Evolutionary conservation across 2,113 vertebrate species (phyloP).

Genomic region (Eleginops maclovinus): DNA sequence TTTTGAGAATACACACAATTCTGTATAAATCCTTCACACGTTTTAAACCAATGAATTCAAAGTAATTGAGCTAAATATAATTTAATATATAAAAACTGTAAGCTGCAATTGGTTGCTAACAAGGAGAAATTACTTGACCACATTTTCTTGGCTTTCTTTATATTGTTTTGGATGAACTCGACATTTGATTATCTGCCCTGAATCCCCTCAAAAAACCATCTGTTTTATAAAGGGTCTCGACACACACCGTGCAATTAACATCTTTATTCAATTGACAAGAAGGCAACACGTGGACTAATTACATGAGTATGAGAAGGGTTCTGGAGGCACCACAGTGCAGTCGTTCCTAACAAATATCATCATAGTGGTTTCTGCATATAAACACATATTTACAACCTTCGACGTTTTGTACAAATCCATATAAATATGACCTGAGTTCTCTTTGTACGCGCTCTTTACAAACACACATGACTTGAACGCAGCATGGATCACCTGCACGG

Average conservation of each 20-base stretch:
- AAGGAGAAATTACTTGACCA: no score
- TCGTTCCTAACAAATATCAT: conserved; percentile 78
- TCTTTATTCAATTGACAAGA: conserved; percentile 85
- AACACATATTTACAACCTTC: conserved; percentile 87
- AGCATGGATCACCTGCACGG: conserved; percentile 69
- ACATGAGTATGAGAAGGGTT: conserved; percentile 80
- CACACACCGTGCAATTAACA: conserved; percentile 76
- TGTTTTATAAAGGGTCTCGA: conserved; percentile 54
- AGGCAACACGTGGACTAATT: conserved; percentile 82
- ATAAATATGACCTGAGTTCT: conserved; percentile 88
- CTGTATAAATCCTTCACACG: no score
- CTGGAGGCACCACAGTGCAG: conserved; percentile 77
- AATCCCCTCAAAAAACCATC: neutral
- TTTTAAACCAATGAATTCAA: no score
- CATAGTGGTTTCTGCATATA: conserved; percentile 86
- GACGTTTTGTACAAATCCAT: conserved; percentile 85
- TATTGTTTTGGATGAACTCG: no score
- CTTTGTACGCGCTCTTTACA: conserved; percentile 55
- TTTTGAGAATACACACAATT: no score
- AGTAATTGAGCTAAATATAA: no score
- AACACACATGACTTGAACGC: conserved; percentile 63
- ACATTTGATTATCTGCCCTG: neutral
- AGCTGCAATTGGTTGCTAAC: no score
- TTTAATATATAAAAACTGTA: no score
- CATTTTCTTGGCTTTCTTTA: no score